A percentile compares a stretch with the other conserved stretches of the same genome.
These are phyloP conservation scores for Temnothorax unifasciatus DNA, from an alignment of 2,888 invertebrate species.

Conservation along the genomic window DNA sequence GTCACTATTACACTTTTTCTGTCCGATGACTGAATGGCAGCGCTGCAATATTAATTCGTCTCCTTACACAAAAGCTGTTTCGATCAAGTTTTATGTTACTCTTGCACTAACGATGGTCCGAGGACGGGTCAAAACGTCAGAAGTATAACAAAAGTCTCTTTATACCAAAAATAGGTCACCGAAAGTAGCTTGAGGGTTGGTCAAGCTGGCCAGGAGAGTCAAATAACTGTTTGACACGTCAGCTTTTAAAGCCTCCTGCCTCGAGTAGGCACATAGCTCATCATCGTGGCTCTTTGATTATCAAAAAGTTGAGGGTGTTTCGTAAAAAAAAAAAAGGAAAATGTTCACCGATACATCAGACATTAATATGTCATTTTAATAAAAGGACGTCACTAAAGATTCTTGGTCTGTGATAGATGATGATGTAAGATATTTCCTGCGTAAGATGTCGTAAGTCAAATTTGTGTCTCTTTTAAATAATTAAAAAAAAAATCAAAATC, in stretches of 20 bases:
- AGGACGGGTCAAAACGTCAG: conserved; percentile 18
- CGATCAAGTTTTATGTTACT: neutral
- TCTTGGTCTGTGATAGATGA: conserved; percentile 22
- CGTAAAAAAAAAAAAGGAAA: conserved; percentile 1
- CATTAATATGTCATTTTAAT: conserved; percentile 27
- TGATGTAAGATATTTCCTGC: conserved; percentile 13
- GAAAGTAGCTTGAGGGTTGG: conserved; percentile 27
- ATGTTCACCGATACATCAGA: conserved; percentile 1
- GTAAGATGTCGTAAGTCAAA: neutral
- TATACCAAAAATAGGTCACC: conserved; percentile 43
- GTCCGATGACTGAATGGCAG: no score
- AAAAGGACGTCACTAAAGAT: conserved; percentile 8
- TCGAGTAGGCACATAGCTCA: conserved; percentile 16
- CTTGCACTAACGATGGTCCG: conserved; percentile 1
- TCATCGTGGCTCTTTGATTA: conserved; percentile 21
- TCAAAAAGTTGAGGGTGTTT: conserved; percentile 8
- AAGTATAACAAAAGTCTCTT: conserved; percentile 44
- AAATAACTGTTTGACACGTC: conserved; percentile 52
- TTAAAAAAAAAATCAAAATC: neutral
- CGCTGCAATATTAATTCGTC: neutral
- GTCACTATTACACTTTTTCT: no score
- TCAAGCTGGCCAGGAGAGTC: conserved; percentile 41
- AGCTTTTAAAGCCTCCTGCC: conserved; percentile 24
- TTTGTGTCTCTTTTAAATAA: conserved; percentile 9
- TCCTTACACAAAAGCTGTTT: neutral